A percentile compares a stretch with the other conserved stretches of the same genome.
Conservation (phyloP, 2,113 vertebrate species). For the Elephantulus edwardii region DNA sequence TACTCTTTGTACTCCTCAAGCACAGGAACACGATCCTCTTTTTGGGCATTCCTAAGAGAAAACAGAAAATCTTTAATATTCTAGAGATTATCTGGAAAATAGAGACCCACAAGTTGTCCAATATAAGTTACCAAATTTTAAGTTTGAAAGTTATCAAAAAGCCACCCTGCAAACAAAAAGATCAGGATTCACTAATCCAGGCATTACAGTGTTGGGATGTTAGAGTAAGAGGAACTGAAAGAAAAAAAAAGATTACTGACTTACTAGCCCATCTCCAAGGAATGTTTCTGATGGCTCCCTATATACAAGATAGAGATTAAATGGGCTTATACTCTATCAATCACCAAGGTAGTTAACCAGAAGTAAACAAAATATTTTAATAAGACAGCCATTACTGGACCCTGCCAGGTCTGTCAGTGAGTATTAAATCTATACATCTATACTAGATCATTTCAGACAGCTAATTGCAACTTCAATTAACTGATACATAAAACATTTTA, state of each 20-base stretch:
- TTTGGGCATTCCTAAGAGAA: constrained; percentile 91
- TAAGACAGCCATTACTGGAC: neutral
- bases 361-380: constrained; percentile 19
- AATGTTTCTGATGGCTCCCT: constrained; percentile 35
- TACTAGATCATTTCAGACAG: neutral
- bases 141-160: constrained; percentile 57
- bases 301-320: constrained; percentile 37
- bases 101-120: constrained; percentile 24
- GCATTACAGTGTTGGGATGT: neutral
- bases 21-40: constrained; percentile 96
- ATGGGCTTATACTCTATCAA: neutral
- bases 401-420: neutral
- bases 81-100: constrained; percentile 57
- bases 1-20: constrained; percentile 96
- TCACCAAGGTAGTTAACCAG: neutral
- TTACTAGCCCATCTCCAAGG: neutral
- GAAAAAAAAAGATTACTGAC: neutral
- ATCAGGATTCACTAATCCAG: neutral
- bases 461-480: constrained; percentile 6
- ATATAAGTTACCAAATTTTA: constrained; percentile 28
- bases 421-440: neutral
- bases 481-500: neutral
- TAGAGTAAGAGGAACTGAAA: neutral
- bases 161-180: neutral
- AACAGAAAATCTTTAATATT: constrained; percentile 27